phyloP scores from a whole-genome alignment of 2,888 invertebrate species.

The Dermolepida albohirtum region DNA sequence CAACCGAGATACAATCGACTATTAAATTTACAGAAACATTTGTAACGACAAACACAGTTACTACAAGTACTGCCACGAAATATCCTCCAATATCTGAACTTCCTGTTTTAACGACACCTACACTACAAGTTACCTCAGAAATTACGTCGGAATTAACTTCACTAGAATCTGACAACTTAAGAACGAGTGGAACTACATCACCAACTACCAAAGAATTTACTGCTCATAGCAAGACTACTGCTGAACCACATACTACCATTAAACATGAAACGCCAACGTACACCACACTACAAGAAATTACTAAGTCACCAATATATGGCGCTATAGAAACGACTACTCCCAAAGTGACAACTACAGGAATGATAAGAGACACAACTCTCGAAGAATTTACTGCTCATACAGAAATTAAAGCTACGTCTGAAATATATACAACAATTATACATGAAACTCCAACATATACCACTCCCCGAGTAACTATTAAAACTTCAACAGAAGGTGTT shows the following conservation, averaged over 20 bases:
- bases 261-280: no score
- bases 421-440: constrained; percentile 1
- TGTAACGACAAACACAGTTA: constrained; percentile 21
- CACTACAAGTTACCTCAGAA: background rate
- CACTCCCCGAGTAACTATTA: background rate
- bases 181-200: background rate
- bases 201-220: no score
- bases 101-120: background rate
- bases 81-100: constrained; percentile 2
- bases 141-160: constrained; percentile 11
- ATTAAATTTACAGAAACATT: constrained; percentile 20
- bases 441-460: background rate
- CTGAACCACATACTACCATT: no score
- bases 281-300: no score
- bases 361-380: no score
- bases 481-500: background rate
- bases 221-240: no score
- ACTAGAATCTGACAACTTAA: background rate
- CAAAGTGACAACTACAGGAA: no score
- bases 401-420: background rate
- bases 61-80: constrained; percentile 21
- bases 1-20: constrained; percentile 16
- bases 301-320: no score
- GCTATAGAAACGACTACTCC: no score
- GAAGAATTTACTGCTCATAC: background rate